phyloP scores from a whole-genome alignment of 37 sponge, comb jelly and placozoan species.

The Spongilla lacustris region DNA sequence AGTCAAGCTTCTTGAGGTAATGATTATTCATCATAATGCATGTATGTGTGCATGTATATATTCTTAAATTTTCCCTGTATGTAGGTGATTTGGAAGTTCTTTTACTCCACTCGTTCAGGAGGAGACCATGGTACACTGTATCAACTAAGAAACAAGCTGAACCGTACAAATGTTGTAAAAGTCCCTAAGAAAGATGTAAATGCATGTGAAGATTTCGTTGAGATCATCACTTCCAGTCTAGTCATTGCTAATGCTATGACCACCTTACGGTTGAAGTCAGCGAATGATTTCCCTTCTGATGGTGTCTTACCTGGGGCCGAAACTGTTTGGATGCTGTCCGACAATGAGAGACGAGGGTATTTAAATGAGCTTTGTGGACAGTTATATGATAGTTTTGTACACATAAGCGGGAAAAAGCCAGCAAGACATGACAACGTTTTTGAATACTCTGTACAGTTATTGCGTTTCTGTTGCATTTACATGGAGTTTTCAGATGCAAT shows the following conservation, averaged over 20 bases:
- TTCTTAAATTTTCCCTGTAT: no score
- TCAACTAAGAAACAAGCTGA: constrained; percentile 23
- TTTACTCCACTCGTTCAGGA: constrained; percentile 18
- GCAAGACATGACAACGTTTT: constrained; percentile 12
- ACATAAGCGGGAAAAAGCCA: neutral
- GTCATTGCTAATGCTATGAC: constrained; percentile 4
- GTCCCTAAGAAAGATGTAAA: constrained; percentile 16
- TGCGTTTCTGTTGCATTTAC: constrained; percentile 31
- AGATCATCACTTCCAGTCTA: constrained; percentile 9
- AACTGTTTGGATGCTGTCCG: constrained; percentile 3
- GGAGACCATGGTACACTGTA: constrained; percentile 34
- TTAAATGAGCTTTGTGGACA: neutral
- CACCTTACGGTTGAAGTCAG: constrained; percentile 10
- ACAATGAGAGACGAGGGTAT: constrained; percentile 3
- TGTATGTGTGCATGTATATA: neutral
- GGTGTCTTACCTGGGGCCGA: constrained; percentile 8
- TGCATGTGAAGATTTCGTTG: constrained; percentile 38
- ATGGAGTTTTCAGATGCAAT: constrained; percentile 37
- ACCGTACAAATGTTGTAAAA: constrained; percentile 28
- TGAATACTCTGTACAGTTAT: constrained; percentile 12
- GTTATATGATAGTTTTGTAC: constrained; percentile 1
- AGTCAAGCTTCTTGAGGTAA: constrained; percentile 26
- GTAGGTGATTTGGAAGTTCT: constrained; percentile 38
- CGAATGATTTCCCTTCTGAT: constrained; percentile 12
- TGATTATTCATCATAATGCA: neutral